Percentiles rank a stretch among this genome's conserved stretches.
Conservation (phyloP, 2,888 invertebrate genomes). For the Agrochola macilenta region DNA sequence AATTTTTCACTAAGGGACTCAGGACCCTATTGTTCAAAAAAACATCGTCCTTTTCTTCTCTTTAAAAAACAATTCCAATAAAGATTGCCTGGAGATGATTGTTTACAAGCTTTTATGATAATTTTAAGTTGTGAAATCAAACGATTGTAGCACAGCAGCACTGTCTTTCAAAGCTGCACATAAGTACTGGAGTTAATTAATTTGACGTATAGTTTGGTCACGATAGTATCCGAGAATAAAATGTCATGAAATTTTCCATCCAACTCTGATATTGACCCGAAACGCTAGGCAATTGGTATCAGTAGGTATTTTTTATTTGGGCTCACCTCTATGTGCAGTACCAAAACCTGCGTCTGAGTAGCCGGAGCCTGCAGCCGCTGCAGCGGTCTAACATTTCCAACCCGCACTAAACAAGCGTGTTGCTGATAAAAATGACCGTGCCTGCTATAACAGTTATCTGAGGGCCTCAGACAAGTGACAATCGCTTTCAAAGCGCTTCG, state of each 20-base stretch:
- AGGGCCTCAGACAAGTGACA: not conserved
- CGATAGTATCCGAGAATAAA: not conserved
- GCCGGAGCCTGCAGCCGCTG: too few species aligned
- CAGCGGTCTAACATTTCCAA: not conserved
- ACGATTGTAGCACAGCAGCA: not conserved
- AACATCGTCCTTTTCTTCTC: too few species aligned
- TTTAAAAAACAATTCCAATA: not conserved
- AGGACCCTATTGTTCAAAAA: too few species aligned
- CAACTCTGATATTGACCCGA: not conserved
- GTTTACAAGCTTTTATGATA: not conserved
- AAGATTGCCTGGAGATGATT: not conserved
- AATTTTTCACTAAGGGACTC: too few species aligned
- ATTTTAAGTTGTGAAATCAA: not conserved
- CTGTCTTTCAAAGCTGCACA: not conserved
- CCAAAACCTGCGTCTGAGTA: not conserved
- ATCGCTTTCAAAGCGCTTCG: not conserved
- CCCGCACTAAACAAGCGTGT: not conserved
- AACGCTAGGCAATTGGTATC: not conserved
- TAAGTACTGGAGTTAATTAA: not conserved
- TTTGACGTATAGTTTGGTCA: not conserved
- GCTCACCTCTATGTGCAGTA: not conserved
- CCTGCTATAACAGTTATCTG: not conserved
- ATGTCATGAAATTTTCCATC: not conserved
- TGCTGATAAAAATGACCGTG: not conserved
- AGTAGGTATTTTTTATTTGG: not conserved